A percentile compares a stretch with the other conserved stretches of the same genome.
These are phyloP conservation scores for Eurytemora carolleeae DNA, from an alignment of 1,140 invertebrate genomes.

Conservation along the genomic window DNA sequence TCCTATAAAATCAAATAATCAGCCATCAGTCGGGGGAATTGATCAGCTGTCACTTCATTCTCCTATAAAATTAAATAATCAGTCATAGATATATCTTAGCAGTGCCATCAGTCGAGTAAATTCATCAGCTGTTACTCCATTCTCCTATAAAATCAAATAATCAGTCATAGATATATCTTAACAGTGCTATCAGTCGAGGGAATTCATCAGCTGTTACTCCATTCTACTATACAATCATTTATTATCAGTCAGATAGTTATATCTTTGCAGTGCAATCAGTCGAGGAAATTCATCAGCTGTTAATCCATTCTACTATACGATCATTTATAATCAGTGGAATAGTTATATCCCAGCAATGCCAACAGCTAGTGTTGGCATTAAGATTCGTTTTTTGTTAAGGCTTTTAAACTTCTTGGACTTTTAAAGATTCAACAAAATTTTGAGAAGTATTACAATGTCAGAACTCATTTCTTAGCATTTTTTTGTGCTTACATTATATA, in stretches of 20 bases:
- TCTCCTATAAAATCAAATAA: background rate
- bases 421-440: no score
- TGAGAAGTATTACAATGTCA: no score
- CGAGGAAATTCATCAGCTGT: conserved; percentile 76
- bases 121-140: conserved; percentile 49
- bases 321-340: no score
- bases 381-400: no score
- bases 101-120: conserved; percentile 55
- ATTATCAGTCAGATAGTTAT: no score
- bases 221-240: background rate
- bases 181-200: conserved; percentile 50
- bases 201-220: conserved; percentile 61
- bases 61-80: background rate
- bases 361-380: no score
- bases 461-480: no score
- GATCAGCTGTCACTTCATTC: conserved; percentile 43
- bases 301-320: background rate
- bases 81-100: conserved; percentile 44
- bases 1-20: background rate
- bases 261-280: conserved; percentile 33
- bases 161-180: no score
- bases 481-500: no score
- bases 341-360: conserved; percentile 52
- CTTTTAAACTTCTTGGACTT: no score
- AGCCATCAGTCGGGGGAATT: conserved; percentile 52